phyloP scores from a whole-genome alignment of 2,113 vertebrate genomes.

The Danionella cerebrum region DNA sequence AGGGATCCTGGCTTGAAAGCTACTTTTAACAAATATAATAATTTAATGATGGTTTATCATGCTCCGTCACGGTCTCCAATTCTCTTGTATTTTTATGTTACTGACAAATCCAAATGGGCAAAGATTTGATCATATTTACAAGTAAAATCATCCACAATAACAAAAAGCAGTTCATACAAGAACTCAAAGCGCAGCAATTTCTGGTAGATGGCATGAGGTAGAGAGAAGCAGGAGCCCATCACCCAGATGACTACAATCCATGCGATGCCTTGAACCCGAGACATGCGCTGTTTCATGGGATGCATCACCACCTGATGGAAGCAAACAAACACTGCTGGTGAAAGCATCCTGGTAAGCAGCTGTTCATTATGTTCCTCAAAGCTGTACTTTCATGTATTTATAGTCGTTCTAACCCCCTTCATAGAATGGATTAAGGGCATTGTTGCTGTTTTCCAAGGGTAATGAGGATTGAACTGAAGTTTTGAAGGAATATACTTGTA shows the following conservation, averaged over 20 bases:
- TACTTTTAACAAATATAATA: not conserved
- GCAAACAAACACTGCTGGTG: not conserved
- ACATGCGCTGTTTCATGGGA: constrained; percentile 67
- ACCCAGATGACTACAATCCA: constrained; percentile 70
- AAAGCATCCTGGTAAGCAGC: not conserved
- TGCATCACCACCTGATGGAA: constrained; percentile 66
- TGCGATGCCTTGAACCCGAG: constrained; percentile 59
- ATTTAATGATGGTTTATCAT: not conserved
- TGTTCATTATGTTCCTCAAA: no score
- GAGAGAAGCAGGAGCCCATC: constrained; percentile 70
- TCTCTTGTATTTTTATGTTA: no score
- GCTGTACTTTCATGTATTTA: no score
- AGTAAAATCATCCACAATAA: not conserved
- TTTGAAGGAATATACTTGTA: no score
- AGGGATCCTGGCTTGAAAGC: not conserved
- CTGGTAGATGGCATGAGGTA: constrained; percentile 73
- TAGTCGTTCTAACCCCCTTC: no score
- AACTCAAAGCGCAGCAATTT: constrained; percentile 57
- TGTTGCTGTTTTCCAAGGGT: no score
- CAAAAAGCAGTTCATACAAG: not conserved
- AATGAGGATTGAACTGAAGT: no score
- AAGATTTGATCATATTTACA: not conserved
- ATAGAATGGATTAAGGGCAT: no score
- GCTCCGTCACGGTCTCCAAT: not conserved
- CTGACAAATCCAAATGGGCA: no score